Evolutionary conservation across 2,888 invertebrate genomes (phyloP), one percentile per base, ranked within the genome.

Genomic region (Latrodectus elegans): DNA sequence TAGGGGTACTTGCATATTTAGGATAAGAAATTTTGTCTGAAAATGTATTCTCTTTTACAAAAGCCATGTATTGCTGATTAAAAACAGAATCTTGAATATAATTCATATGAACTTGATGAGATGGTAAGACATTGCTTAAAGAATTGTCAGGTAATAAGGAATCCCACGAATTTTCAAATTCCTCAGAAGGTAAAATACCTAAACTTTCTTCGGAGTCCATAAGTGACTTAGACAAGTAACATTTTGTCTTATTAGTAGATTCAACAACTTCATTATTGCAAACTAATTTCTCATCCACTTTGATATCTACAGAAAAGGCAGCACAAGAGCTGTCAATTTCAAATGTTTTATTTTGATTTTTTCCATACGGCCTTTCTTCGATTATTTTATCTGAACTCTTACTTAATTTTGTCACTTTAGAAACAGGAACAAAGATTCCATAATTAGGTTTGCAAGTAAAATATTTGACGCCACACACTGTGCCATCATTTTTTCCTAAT

Each of bases 381-480:
- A 38, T 38, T 6, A 38, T 38, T 38, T 38, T 38, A 6, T 6
- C 6, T 2, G 6, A 38, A 38, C 4, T 6, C 38, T 38, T 38
- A 38, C 38, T 6, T 38, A 38, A 38, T 38, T 38, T 38, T 38
- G 38, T 38, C 38, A 70, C 38, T 72, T 80, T 51, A 64, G 9
- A 26, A 55, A 64, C 49, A 9, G 80, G 80, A 14, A 80, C 73
- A 73, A 80, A 80, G 15, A 73, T 80, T 8, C 80, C 80, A 65
- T 51, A 17, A 17, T 80, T 72, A 22, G 53, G 60, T 64, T 73
- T 52, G 17, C 80, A 80, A 17, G 51, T 73, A 65, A 80, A 80
- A 80, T 80, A 80, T 26, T 38, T 65, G 22, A 73, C 52, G 22
- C 52, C 52, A 26, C 49, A 26, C 9, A 65, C 15, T 14, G 51